Evolutionary conservation across 35 echinoderm and acorn worm genomes (phyloP).

Genomic region (Hemicentrotus pulcherrimus): DNA sequence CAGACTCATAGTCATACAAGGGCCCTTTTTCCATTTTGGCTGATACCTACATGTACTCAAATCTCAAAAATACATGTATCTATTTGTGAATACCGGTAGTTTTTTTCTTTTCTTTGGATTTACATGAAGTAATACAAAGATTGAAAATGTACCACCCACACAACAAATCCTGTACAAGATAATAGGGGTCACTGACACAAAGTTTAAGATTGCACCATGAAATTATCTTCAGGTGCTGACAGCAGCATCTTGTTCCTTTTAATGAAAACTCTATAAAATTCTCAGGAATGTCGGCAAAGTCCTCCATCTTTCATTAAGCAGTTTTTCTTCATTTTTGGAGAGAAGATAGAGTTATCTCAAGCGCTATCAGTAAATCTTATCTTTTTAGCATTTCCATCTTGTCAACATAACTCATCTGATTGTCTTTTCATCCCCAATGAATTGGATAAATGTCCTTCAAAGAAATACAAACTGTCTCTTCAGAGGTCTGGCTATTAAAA

Average conservation of each 20-base stretch:
- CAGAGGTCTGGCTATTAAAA: neutral
- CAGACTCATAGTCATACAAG: no score
- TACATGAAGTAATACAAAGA: no score
- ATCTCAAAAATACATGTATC: no score
- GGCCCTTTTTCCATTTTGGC: no score
- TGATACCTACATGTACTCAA: no score
- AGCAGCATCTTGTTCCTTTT: neutral
- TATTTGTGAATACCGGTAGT: no score
- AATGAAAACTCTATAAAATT: neutral
- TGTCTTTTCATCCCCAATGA: neutral
- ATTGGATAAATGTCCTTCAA: neutral
- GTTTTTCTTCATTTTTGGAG: neutral
- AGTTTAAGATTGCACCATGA: neutral
- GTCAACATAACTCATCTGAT: conserved; percentile 12
- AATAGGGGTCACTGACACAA: neutral
- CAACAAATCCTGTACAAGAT: neutral
- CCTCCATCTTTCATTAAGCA: neutral
- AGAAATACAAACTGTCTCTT: neutral
- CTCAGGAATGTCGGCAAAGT: neutral
- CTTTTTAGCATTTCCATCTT: neutral
- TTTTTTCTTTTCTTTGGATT: no score
- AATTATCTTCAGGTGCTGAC: neutral
- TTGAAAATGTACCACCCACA: neutral
- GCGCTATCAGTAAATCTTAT: neutral
- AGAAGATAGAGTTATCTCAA: neutral